phyloP scores from a whole-genome alignment of 2,888 invertebrate species.

The Lepetodrilus schrolli region DNA sequence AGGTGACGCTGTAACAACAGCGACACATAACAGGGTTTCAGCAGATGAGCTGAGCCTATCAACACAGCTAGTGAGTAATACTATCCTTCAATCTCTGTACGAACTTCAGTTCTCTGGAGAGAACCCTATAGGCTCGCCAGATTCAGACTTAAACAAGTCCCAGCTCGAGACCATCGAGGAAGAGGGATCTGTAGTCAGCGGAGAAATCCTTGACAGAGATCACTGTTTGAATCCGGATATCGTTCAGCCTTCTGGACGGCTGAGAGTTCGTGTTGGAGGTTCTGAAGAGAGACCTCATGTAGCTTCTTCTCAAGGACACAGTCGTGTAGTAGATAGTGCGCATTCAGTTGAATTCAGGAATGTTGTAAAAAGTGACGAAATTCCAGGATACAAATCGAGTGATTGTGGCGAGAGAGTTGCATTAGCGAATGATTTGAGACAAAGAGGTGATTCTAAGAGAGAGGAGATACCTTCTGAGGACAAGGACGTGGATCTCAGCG shows the following conservation, averaged over 20 bases:
- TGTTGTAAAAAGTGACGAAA: neutral
- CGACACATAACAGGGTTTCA: no score
- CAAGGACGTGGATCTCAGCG: neutral
- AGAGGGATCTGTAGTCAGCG: neutral
- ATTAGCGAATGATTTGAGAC: neutral
- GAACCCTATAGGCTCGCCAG: neutral
- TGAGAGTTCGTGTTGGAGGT: neutral
- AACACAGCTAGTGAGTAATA: neutral
- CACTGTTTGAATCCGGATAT: neutral
- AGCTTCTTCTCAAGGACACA: neutral
- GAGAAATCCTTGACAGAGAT: neutral
- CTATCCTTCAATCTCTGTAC: constrained; percentile 8
- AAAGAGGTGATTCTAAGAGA: neutral
- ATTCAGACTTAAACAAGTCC: neutral
- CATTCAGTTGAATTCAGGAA: neutral
- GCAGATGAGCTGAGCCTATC: neutral
- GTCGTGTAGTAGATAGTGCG: neutral
- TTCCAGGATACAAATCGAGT: neutral
- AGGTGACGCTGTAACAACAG: neutral
- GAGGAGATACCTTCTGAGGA: neutral
- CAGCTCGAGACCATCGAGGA: constrained; percentile 8
- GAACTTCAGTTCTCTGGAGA: constrained; percentile 5
- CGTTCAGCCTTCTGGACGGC: neutral
- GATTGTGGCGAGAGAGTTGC: neutral
- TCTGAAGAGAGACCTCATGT: neutral